A percentile compares a stretch with the other conserved stretches of the same genome.
Conservation (phyloP, 1,140 invertebrate species). For the Nephotettix cincticeps region DNA sequence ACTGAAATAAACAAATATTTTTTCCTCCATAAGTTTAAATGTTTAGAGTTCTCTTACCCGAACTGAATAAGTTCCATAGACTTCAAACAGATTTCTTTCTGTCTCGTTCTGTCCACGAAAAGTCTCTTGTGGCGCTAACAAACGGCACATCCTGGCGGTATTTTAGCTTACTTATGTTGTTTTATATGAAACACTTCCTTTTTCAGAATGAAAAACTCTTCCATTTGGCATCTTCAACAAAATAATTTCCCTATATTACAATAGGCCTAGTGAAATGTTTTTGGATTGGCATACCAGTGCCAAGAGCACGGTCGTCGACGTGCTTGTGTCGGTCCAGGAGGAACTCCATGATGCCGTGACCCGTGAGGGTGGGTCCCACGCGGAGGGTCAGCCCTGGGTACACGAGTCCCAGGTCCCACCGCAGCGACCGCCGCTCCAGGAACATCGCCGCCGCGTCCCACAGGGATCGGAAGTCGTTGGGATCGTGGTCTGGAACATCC, state of each 20-base stretch:
- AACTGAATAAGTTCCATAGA: background rate
- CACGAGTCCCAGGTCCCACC: conserved; percentile 32
- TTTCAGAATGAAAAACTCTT: no score
- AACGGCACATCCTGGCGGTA: conserved; percentile 4
- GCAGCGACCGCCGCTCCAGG: conserved; percentile 32
- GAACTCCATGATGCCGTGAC: conserved; percentile 32
- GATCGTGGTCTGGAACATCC: conserved; percentile 3
- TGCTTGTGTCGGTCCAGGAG: conserved; percentile 24
- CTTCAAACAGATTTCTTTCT: conserved; percentile 6
- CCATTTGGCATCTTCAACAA: background rate
- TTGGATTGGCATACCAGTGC: conserved; percentile 23
- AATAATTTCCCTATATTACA: no score
- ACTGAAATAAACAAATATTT: no score
- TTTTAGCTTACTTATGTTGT: background rate
- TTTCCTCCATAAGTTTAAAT: no score
- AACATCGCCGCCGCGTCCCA: conserved; percentile 32
- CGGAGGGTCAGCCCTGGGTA: conserved; percentile 36
- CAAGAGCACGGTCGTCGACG: conserved; percentile 28
- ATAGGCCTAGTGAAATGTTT: no score
- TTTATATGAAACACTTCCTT: background rate
- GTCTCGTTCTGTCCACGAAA: background rate
- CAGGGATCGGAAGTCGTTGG: conserved; percentile 28
- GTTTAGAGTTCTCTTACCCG: no score
- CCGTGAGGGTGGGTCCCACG: conserved; percentile 29
- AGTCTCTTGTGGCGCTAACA: background rate